These are phyloP conservation scores for Carassius carassius DNA, from an alignment of 2,113 vertebrate genomes.

Conservation along the genomic window DNA sequence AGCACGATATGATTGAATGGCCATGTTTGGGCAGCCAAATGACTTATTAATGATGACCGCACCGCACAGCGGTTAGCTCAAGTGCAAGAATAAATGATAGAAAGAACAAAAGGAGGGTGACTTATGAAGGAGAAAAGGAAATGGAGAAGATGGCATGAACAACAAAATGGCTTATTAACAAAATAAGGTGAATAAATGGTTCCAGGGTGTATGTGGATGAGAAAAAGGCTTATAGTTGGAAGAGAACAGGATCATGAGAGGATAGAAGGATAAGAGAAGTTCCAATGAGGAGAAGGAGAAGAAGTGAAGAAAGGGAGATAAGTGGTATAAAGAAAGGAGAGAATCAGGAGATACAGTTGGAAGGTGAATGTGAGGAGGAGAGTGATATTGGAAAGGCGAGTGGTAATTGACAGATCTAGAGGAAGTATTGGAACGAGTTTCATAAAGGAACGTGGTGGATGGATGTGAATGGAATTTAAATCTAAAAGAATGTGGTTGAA, in stretches of 20 bases:
- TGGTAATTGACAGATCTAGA: not conserved
- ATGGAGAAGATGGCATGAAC: constrained; percentile 12
- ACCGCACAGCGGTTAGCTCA: constrained; percentile 16
- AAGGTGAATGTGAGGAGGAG: not conserved
- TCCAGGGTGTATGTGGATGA: not conserved
- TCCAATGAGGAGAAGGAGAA: not conserved
- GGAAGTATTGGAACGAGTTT: not conserved
- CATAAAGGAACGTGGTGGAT: not conserved
- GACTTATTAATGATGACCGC: constrained; percentile 29
- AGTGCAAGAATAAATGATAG: constrained; percentile 23
- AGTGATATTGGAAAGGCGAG: not conserved
- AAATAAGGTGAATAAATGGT: constrained; percentile 16
- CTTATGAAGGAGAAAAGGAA: not conserved
- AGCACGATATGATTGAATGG: constrained; percentile 1
- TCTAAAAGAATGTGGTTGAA: not conserved
- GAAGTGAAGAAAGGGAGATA: not conserved
- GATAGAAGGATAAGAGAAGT: not conserved
- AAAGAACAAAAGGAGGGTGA: not conserved
- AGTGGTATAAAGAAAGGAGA: constrained; percentile 6
- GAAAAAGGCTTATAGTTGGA: not conserved
- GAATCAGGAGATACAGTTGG: not conserved
- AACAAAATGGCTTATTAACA: constrained; percentile 25
- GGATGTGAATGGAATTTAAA: not conserved
- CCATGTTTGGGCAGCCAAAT: constrained; percentile 30
- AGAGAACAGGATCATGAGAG: not conserved